Percentiles rank a stretch among this genome's conserved stretches.
These are phyloP conservation scores for Exephanes ischioxanthus DNA, from an alignment of 2,888 invertebrate species.

Conservation along the genomic window DNA sequence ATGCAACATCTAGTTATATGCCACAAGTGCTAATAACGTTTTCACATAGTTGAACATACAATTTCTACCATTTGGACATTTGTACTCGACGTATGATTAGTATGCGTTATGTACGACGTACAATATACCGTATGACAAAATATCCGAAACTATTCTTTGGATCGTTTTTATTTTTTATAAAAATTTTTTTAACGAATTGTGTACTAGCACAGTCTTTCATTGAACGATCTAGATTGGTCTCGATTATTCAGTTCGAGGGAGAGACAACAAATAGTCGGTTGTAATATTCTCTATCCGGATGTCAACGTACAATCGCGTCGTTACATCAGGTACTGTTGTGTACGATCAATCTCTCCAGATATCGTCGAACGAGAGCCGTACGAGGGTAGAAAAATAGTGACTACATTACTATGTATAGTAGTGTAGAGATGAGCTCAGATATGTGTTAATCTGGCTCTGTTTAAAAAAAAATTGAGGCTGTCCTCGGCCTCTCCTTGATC, in stretches of 20 bases:
- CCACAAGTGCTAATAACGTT: constrained; percentile 28
- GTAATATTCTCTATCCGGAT: constrained; percentile 31
- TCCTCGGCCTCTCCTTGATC: constrained; percentile 60
- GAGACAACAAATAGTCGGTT: not conserved
- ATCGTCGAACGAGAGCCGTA: constrained; percentile 20
- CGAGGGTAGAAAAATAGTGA: constrained; percentile 60
- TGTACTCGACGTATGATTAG: constrained; percentile 77
- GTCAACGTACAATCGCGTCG: constrained; percentile 10
- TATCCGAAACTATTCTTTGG: constrained; percentile 73
- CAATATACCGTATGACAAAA: constrained; percentile 78
- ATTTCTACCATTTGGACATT: constrained; percentile 75
- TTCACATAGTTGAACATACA: constrained; percentile 27
- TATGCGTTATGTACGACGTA: constrained; percentile 36
- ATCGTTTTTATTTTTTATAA: constrained; percentile 39
- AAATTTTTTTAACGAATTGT: constrained; percentile 29
- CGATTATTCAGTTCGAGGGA: constrained; percentile 15
- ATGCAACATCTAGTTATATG: constrained; percentile 10
- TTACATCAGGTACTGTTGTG: constrained; percentile 29
- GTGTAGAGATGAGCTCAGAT: not conserved
- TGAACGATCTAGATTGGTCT: constrained; percentile 38
- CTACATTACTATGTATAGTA: constrained; percentile 27
- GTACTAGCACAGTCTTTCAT: constrained; percentile 39
- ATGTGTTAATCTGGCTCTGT: not conserved
- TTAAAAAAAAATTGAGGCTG: not conserved
- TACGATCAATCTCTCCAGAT: constrained; percentile 15